Evolutionary conservation across 2,113 vertebrate genomes (phyloP).

Genomic region (Corvus cornix): DNA sequence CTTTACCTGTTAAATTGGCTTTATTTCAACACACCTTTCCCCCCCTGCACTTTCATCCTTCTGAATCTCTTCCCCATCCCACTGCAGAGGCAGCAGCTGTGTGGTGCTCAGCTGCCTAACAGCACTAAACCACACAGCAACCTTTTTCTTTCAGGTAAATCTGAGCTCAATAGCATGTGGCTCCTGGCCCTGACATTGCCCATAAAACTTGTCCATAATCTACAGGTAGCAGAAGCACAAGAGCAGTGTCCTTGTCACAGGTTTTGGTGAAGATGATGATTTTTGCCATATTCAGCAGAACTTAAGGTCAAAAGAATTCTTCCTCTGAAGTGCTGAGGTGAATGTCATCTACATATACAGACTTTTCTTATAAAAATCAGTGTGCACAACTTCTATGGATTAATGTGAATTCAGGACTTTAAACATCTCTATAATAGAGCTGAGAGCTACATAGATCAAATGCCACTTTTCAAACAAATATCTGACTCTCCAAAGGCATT

Average conservation of each 20-base stretch:
- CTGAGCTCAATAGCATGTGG: background rate
- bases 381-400: background rate
- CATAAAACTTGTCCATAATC: background rate
- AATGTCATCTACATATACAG: background rate
- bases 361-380: background rate
- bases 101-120: background rate
- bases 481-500: background rate
- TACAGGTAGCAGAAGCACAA: background rate
- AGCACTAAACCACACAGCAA: background rate
- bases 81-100: background rate
- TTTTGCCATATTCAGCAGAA: background rate
- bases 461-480: background rate
- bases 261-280: background rate
- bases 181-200: background rate
- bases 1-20: background rate
- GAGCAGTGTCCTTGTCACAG: background rate
- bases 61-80: fast-evolving
- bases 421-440: background rate
- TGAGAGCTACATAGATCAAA: background rate
- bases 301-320: background rate
- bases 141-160: background rate
- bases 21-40: background rate
- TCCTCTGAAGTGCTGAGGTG: background rate
- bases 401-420: background rate
- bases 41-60: background rate